Evolutionary conservation across 1,140 invertebrate species (phyloP).

Genomic region (Drosophila cardini): DNA sequence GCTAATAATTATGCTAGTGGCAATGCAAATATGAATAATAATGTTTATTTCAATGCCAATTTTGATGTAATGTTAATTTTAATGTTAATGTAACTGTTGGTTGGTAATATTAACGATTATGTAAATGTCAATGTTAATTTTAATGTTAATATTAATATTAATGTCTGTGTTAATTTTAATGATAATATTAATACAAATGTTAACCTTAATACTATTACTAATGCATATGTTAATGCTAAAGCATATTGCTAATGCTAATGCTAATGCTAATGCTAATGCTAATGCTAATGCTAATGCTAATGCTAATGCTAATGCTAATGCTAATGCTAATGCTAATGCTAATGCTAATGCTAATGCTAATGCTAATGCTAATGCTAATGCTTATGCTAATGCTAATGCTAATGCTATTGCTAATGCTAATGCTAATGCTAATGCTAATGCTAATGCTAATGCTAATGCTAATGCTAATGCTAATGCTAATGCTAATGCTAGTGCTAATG

Average conservation of each 20-base stretch:
- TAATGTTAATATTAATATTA: too few species aligned
- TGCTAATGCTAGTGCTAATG: too few species aligned
- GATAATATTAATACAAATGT: not conserved
- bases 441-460: too few species aligned
- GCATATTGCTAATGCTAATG: not conserved
- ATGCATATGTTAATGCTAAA: not conserved
- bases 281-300: not conserved
- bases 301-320: not conserved
- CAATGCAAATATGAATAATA: not conserved
- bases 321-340: not conserved
- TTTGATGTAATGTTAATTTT: not conserved
- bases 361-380: not conserved
- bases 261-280: not conserved
- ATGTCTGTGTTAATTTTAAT: too few species aligned
- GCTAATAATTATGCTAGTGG: not conserved
- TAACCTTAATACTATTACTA: not conserved
- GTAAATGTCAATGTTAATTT: too few species aligned
- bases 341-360: constrained; percentile 1
- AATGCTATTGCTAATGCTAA: too few species aligned
- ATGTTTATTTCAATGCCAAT: too few species aligned
- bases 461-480: too few species aligned
- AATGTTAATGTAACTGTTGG: not conserved
- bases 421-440: too few species aligned
- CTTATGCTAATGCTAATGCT: too few species aligned
- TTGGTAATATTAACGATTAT: too few species aligned